Evolutionary conservation across 53 echinoderm and acorn worm species (phyloP).

Genomic region (Arbacia lixula): DNA sequence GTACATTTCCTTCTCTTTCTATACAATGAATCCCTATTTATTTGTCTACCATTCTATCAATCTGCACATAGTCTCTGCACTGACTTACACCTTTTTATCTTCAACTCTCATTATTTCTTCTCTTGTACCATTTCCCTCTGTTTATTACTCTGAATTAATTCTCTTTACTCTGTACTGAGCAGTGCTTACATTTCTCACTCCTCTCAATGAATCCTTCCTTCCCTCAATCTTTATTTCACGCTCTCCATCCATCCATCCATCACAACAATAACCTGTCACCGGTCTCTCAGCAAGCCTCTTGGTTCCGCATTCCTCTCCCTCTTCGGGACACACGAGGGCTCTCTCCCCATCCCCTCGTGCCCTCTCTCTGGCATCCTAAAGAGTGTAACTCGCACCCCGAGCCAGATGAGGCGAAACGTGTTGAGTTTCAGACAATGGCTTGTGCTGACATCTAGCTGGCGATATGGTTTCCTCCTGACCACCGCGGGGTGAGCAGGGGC

Average conservation of each 20-base stretch:
- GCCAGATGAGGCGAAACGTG: constrained; percentile 39
- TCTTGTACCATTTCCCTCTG: too few species aligned
- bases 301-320: constrained; percentile 11
- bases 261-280: background rate
- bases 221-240: background rate
- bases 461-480: background rate
- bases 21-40: too few species aligned
- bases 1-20: too few species aligned
- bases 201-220: too few species aligned
- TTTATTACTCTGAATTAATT: too few species aligned
- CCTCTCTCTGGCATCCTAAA: constrained; percentile 33
- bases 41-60: too few species aligned
- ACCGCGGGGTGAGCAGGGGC: too few species aligned
- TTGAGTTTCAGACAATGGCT: constrained; percentile 48
- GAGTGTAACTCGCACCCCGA: constrained; percentile 40
- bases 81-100: too few species aligned
- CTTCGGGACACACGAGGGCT: background rate
- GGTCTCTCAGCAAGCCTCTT: background rate
- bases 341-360: constrained; percentile 6
- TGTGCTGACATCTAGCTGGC: constrained; percentile 23
- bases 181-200: too few species aligned
- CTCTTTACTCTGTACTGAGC: too few species aligned
- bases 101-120: background rate
- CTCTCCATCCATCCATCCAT: background rate
- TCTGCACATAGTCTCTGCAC: too few species aligned